Base-by-base conservation (phyloP, 2,888 invertebrate genomes). In the Scelioninae gen. 1 region DNA sequence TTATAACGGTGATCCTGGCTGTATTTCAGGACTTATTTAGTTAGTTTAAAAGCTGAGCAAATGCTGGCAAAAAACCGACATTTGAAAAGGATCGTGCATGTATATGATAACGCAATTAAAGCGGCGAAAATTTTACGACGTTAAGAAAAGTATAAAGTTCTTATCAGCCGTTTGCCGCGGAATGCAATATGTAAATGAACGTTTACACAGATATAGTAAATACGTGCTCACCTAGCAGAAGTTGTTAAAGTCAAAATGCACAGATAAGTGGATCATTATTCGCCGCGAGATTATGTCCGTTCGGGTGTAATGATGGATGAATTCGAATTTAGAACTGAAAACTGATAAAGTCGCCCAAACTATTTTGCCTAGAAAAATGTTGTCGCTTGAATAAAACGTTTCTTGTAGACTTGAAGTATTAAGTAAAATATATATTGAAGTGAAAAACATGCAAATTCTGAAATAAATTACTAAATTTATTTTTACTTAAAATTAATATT, bases 231-330 rank as follows among this genome's bases (percentile, higher is more conserved):
- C 40, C 62, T 31, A 56, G 63, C 65, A 56, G 69, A 78, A 82
- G 74, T 78, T 82, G 82, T 77, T 74, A 55, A 51, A 82, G 78
- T 74, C 74, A 75, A 75, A 83, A 83, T 78, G 78, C 78, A 55
- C 74, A 69, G 82, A 82, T 83, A 78, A 78, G 69, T 83, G 82
- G 82, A 79, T 83, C 82, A 83, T 83, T 83, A 83, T 83, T 83
- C 82, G 75, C 40, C 69, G 38, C 63, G 55, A 83, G 78, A 83
- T 83, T 83, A 83, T 69, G 78, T 69, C 75, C 51, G 63, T 74
- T 78, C 65, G 38, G 53, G 60, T 58, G 78, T 75, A 78, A 83
- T 78, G 82, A 83, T 83, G 71, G 69, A 83, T 79, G 75, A 34
- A 34, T 68, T 51, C 60, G 32, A 78, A 78, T 69, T 56, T 63